Conservation (phyloP, 92 coral and sea anemone species). For the Zoanthus gigantus region DNA sequence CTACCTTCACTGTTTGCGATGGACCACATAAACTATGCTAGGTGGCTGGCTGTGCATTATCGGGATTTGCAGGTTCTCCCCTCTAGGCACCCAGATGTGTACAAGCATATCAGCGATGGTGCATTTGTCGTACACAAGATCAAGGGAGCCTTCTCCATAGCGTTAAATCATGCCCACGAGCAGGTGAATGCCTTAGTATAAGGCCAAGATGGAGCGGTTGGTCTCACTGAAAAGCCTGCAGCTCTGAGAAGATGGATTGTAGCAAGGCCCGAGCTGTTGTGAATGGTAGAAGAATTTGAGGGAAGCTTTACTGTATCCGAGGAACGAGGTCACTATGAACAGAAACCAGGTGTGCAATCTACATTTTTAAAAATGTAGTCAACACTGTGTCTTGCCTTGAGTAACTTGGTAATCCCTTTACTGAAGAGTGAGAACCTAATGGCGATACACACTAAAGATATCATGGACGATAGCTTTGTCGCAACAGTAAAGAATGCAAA, state of each 20-base stretch:
- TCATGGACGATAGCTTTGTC: conserved; percentile 68
- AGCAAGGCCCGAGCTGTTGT: conserved; percentile 70
- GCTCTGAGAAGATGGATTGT: conserved; percentile 77
- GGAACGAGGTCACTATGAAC: conserved; percentile 62
- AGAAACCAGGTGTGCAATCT: conserved; percentile 62
- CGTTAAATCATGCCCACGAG: conserved; percentile 76
- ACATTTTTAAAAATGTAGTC: conserved; percentile 45
- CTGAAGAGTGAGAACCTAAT: conserved; percentile 66
- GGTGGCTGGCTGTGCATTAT: conserved; percentile 74
- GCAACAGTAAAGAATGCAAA: conserved; percentile 57
- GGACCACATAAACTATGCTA: conserved; percentile 66
- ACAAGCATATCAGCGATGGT: conserved; percentile 67
- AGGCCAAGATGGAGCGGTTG: conserved; percentile 75
- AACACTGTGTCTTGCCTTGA: conserved; percentile 57
- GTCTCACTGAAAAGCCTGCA: conserved; percentile 72
- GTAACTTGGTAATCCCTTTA: conserved; percentile 72
- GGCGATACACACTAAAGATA: conserved; percentile 73
- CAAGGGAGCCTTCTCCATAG: conserved; percentile 53
- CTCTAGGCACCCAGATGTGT: conserved; percentile 52
- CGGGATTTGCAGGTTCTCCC: conserved; percentile 49
- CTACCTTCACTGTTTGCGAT: conserved; percentile 77
- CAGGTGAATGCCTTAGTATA: conserved; percentile 73
- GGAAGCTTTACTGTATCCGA: conserved; percentile 44
- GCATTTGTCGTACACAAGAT: conserved; percentile 68
- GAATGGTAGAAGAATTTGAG: conserved; percentile 73